These are phyloP conservation scores for Lasius platythorax DNA, from an alignment of 2,888 invertebrate genomes.

Conservation along the genomic window DNA sequence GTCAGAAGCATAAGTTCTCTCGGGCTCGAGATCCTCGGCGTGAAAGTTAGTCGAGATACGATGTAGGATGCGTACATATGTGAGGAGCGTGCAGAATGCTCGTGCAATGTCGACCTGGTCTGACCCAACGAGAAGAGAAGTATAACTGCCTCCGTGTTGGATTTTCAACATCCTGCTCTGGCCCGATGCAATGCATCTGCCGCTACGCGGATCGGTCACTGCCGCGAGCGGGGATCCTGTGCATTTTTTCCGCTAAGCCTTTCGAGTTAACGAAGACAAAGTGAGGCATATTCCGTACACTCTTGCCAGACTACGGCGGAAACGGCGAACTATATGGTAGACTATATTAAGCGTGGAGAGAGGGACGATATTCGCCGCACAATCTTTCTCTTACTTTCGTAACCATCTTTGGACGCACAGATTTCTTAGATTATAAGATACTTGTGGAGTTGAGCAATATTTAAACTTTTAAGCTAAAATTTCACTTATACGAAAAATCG, in stretches of 20 bases:
- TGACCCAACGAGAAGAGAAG: slow-evolving; percentile 72
- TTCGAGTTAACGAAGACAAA: slow-evolving; percentile 53
- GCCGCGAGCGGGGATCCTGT: slow-evolving; percentile 48
- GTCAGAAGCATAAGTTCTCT: slow-evolving; percentile 57
- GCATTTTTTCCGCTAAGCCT: slow-evolving; percentile 42
- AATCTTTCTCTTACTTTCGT: slow-evolving; percentile 25
- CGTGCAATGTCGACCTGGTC: slow-evolving; percentile 76
- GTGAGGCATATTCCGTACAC: slow-evolving; percentile 39
- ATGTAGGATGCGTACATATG: slow-evolving; percentile 76
- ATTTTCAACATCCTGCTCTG: slow-evolving; percentile 75
- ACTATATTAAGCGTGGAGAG: slow-evolving; percentile 34
- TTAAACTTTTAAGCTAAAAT: neutral
- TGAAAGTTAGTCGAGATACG: slow-evolving; percentile 71
- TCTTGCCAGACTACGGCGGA: slow-evolving; percentile 32
- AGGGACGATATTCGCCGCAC: neutral
- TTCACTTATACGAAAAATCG: slow-evolving; percentile 1
- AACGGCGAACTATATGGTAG: slow-evolving; percentile 27
- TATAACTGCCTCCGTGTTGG: slow-evolving; percentile 72
- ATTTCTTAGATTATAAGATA: slow-evolving; percentile 32
- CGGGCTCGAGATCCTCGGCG: slow-evolving; percentile 54
- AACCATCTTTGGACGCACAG: slow-evolving; percentile 8
- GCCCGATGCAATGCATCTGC: slow-evolving; percentile 51
- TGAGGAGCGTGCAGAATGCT: slow-evolving; percentile 78
- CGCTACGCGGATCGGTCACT: slow-evolving; percentile 49
- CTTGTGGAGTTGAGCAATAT: slow-evolving; percentile 13